Evolutionary conservation across 2,888 invertebrate genomes (phyloP), one percentile per base, ranked within the genome.

Genomic region (Ornithoptera alexandrae): DNA sequence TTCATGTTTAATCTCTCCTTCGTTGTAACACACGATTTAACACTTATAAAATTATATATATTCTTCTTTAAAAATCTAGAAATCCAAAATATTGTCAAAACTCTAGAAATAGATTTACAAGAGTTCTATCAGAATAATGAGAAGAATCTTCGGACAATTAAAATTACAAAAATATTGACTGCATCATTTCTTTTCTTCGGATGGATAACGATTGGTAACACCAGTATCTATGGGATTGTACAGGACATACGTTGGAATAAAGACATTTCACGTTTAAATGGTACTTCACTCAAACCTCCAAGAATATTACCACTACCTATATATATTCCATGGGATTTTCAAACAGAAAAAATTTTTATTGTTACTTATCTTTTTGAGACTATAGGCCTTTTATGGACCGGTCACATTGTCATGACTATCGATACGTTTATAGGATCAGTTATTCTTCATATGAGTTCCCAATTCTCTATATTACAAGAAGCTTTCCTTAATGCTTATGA

Each of bases 1-100:
- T 92, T 92, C 73, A 92, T 92, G 92, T 90, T 92, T 76, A 91
- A 90, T 72, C 85, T 92, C 56, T 87, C 92, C 2, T 92, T 92
- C 71, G 92, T 92, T 62, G 87, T 92, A 65, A 92, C 92, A 1
- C 92, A 92, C 71, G 89, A 92, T 65, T 77, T 92, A 1, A 92
- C 92, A 0, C 74, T 88, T 2, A 89, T 92, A 56, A 92, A 92
- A 74, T 76, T 92, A 0, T 92, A 86, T 67, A 81, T 92, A 62
- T 91, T 92, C 74, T 87, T 88, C 78, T 91, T 92, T 67, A 89
- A 81, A 79, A 90, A 92, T 72, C 74, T 77, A 6, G 83, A 88
- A 5, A 86, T 92, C 58, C 92, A 92, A 77, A 84, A 86, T 20
- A 84, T 90, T n/a, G 88, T 87, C 0, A 82, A 78, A 39, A 90